These are phyloP conservation scores for Formica exsecta DNA, from an alignment of 1,140 invertebrate species.

Conservation along the genomic window DNA sequence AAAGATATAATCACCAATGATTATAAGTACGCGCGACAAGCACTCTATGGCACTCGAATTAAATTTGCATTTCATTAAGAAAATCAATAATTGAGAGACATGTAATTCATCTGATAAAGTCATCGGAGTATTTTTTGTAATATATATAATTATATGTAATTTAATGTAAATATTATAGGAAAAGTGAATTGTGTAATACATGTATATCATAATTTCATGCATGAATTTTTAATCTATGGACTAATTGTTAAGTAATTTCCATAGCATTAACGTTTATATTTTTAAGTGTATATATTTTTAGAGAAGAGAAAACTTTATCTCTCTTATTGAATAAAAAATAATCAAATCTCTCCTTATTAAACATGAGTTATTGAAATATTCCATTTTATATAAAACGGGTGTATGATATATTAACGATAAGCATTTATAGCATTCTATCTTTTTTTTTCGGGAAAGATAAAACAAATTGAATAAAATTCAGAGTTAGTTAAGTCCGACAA, in stretches of 20 bases:
- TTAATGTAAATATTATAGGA: conserved; percentile 21
- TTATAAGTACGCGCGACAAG: conserved; percentile 33
- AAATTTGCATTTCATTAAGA: conserved; percentile 46
- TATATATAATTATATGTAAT: conserved; percentile 19
- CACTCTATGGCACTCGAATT: conserved; percentile 13
- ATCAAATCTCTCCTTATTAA: neutral
- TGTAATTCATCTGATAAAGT: conserved; percentile 41
- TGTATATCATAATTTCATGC: neutral
- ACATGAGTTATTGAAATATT: neutral
- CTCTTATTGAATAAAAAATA: neutral
- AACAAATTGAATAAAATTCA: neutral
- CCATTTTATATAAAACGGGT: neutral
- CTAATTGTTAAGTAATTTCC: conserved; percentile 27
- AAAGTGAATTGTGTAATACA: neutral
- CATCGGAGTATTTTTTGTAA: conserved; percentile 34
- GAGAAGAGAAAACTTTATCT: neutral
- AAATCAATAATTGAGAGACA: conserved; percentile 19
- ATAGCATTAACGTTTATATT: neutral
- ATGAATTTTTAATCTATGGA: conserved; percentile 14
- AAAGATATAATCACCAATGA: conserved; percentile 37
- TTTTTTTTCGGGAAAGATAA: neutral
- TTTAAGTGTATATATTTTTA: neutral
- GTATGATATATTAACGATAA: neutral
- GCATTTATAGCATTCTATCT: no score
- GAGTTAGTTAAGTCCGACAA: neutral